Base-by-base conservation (phyloP, 2,113 vertebrate species). In the Saguinus imperator region DNA sequence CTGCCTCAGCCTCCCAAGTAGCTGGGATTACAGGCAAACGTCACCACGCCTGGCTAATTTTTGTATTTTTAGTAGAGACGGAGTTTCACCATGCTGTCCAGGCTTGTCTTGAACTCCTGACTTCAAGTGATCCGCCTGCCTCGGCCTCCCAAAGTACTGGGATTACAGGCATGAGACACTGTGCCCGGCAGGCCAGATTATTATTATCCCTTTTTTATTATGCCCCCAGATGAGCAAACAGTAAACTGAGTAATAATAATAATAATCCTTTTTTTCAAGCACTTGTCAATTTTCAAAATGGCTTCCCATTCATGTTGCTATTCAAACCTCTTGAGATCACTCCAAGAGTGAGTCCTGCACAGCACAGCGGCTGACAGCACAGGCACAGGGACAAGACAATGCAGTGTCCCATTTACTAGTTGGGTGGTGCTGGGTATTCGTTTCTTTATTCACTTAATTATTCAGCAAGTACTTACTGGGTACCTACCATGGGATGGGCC, bases 231-330 rank as follows among this genome's bases (percentile, higher is more conserved):
- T 61, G 27, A 87, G 70, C 55, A 94, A 96, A 85, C 29, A 86
- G 57, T 61, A 48, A 89, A 55, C 45, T 57, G 70, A 86, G 45
- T 52, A 79, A 95, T 37, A 82, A 95, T 29, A 73, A 76, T 55
- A 43, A 83, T 50, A 48, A 88, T 68, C 23, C 10, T 61, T 94
- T 95, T 93, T 50, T 76, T 75, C 57, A 64, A 94, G 79, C 8
- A 52, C 83, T 88, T 94, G 40, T 50, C 55, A 83, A 40, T 91
- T 87, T 93, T 70, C 86, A 64, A 87, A 84, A 87, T 40, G 43
- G 12, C 40, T 80, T 95, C 72, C 11, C 35, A 55, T 87, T 80
- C 75, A 48, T 86, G 52, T 23, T 70, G 21, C 80, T 80, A 25
- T 85, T 61, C 52, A 75, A 96, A 43, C 25, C 57, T 93, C 93